phyloP scores from a whole-genome alignment of 2,888 invertebrate species.

The Idaea biselata region DNA sequence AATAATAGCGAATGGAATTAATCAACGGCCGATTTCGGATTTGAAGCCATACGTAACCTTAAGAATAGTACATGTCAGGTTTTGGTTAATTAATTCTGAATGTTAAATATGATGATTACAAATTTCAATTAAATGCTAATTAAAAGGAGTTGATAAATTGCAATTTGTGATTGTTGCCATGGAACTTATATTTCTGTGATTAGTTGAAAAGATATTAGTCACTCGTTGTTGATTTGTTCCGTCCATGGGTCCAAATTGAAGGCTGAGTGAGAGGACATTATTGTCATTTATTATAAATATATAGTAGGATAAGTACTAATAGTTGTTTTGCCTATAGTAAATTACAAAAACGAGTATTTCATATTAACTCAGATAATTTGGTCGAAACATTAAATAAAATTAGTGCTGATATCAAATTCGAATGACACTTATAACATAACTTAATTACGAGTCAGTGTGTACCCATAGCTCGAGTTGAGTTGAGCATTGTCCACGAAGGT shows the following conservation, averaged over 20 bases:
- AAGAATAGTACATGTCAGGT: too few relatives aligned
- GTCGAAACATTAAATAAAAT: neutral
- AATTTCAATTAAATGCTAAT: neutral
- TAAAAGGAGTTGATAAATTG: neutral
- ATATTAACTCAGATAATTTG: neutral
- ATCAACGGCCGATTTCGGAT: too few relatives aligned
- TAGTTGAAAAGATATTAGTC: neutral
- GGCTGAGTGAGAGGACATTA: neutral
- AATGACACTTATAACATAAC: neutral
- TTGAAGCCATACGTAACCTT: too few relatives aligned
- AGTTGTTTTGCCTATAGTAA: neutral
- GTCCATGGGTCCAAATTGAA: neutral
- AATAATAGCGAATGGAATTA: too few relatives aligned
- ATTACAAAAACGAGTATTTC: too few relatives aligned
- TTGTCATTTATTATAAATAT: neutral
- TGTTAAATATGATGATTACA: too few relatives aligned
- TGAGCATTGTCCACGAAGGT: slow-evolving; percentile 36
- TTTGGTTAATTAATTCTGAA: too few relatives aligned
- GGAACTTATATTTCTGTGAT: neutral
- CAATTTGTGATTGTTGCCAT: neutral
- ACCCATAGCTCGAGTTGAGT: slow-evolving; percentile 16
- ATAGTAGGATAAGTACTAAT: neutral
- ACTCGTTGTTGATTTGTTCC: neutral
- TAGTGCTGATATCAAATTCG: neutral
- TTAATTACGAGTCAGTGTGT: neutral